These are phyloP conservation scores for Machimus rusticus DNA, from an alignment of 2,888 invertebrate species.

Conservation along the genomic window DNA sequence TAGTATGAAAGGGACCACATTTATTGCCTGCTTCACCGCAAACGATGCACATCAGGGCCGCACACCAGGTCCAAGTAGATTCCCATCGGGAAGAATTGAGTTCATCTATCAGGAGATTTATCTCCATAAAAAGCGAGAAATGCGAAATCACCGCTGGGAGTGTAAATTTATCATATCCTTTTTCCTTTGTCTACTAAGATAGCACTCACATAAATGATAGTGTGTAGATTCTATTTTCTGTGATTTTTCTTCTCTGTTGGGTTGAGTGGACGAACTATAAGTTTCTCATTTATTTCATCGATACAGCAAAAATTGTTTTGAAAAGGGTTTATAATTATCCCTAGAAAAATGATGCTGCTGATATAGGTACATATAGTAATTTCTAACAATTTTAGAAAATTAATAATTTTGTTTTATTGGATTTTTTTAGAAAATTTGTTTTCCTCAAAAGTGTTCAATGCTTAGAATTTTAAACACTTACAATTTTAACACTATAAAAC, in stretches of 20 bases:
- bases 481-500: too few relatives aligned
- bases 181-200: constrained; percentile 2
- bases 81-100: background rate
- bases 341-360: background rate
- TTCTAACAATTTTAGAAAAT: too few relatives aligned
- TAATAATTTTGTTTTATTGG: too few relatives aligned
- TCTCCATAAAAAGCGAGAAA: background rate
- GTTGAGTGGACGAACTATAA: background rate
- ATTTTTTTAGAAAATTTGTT: too few relatives aligned
- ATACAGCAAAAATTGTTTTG: background rate
- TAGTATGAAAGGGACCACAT: background rate
- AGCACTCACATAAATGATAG: background rate
- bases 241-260: background rate
- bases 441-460: too few relatives aligned
- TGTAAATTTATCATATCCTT: background rate
- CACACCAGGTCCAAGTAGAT: background rate
- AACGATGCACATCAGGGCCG: background rate
- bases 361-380: too few relatives aligned
- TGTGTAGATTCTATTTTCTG: constrained; percentile 12
- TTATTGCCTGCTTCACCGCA: background rate
- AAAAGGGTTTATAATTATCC: background rate
- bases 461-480: too few relatives aligned
- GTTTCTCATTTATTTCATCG: background rate
- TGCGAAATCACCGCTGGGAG: constrained; percentile 17
- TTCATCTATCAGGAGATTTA: background rate